Base-by-base conservation (phyloP, 2,888 invertebrate genomes). In the Ochlodes sylvanus region DNA sequence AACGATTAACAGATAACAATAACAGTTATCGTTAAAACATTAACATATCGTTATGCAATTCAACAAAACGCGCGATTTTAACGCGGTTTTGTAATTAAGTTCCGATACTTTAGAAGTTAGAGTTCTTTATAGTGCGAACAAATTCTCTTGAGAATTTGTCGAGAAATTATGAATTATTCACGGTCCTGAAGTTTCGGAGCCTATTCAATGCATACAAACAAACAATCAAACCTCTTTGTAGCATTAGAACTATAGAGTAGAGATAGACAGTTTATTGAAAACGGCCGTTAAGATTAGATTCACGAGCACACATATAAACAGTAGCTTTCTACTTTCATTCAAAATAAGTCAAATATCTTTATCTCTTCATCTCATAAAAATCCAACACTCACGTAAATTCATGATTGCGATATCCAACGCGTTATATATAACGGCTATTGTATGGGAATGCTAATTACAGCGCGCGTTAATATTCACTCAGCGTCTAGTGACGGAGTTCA, bases 401-500 rank as follows among this genome's bases (percentile, higher is more conserved):
- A 65, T 58, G 58, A 27, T 47, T 54, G 19, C 54, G 19, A 55
- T 66, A 66, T 19, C 32, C 42, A 47, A 27, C 21, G 0, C 42
- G 47, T 0, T 47, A 58, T 21, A 38, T 9, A 62, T 38, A 38
- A 47, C 12, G 12, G 50, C 19, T 17, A 34, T 42, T 42, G 61
- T 60, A 54, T 54, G 60, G 58, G 58, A 66, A 66, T 60, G 55
- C 56, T 71, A 72, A 68, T 71, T 66, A 60, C 63, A 60, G 55
- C 12, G 69, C 66, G 57, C 69, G 69, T 79, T 79, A 76, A 73
- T 75, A 80, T 80, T 78, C 80, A 76, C 70, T 72, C 69, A 65
- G 71, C 77, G 78, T 78, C 67, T 71, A 58, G 73, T 67, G 69
- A 72, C 70, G 68, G 75, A 75, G 80, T 80, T 80, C 79, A 79